A percentile compares a stretch with the other conserved stretches of the same genome.
Conservation (phyloP, 2,888 invertebrate genomes). For the Halictus ligatus region DNA sequence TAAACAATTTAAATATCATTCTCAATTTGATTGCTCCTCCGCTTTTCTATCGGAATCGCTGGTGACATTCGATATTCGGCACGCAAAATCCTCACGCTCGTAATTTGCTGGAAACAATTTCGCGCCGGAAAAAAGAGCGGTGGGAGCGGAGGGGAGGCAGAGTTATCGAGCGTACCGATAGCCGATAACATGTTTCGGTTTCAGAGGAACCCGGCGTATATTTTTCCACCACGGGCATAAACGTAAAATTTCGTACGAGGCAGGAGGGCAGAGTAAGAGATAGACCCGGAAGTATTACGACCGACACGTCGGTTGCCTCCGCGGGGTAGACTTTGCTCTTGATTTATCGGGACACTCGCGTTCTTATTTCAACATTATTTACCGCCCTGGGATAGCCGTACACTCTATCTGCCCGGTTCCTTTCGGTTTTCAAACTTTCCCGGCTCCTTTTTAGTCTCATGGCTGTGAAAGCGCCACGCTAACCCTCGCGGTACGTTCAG, state of each 20-base stretch:
- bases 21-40: background rate
- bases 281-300: constrained; percentile 60
- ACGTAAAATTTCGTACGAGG: constrained; percentile 47
- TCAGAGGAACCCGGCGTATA: background rate
- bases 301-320: constrained; percentile 57
- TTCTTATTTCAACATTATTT: constrained; percentile 70
- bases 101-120: constrained; percentile 3
- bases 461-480: constrained; percentile 9
- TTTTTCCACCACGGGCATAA: constrained; percentile 36
- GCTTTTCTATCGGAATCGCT: background rate
- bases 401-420: constrained; percentile 11
- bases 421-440: constrained; percentile 24
- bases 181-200: constrained; percentile 4
- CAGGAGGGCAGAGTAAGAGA: constrained; percentile 36
- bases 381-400: constrained; percentile 31
- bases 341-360: constrained; percentile 63
- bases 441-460: background rate
- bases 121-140: background rate
- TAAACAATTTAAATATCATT: background rate
- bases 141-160: background rate
- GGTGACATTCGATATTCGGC: background rate
- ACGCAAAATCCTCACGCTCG: background rate
- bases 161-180: background rate
- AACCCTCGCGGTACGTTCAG: background rate
- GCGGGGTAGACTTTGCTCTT: constrained; percentile 49